Percentiles rank a stretch among this genome's conserved stretches.
phyloP scores from a whole-genome alignment of 2,113 vertebrate genomes.

The Saccopteryx bilineata region DNA sequence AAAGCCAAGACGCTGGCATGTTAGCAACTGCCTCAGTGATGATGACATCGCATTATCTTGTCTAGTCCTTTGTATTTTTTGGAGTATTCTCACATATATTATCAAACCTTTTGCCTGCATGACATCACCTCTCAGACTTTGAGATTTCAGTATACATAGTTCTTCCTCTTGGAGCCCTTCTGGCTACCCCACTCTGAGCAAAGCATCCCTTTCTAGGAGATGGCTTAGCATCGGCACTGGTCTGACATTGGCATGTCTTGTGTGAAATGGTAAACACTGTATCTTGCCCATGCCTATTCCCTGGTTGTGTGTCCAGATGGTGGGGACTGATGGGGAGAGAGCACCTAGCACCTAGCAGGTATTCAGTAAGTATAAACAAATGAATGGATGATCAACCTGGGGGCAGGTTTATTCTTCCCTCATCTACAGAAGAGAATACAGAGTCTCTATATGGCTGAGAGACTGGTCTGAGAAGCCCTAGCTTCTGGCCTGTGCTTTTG shows the following conservation, averaged over 20 bases:
- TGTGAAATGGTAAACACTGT: fast-evolving
- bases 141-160: background rate
- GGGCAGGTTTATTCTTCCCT: background rate
- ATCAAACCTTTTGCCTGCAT: background rate
- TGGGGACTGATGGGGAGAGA: background rate
- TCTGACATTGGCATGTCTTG: fast-evolving
- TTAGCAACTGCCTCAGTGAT: background rate
- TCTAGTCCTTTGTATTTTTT: background rate
- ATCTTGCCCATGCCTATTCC: background rate
- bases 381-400: too few relatives aligned
- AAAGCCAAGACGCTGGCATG: background rate
- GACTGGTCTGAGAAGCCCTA: background rate
- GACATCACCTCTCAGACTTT: background rate
- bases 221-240: background rate
- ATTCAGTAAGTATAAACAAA: background rate
- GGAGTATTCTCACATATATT: background rate
- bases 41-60: fast-evolving
- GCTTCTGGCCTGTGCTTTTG: background rate
- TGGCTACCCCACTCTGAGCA: background rate
- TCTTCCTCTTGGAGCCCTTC: background rate
- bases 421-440: background rate
- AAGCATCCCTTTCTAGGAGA: background rate
- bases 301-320: fast-evolving
- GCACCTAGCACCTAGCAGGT: background rate
- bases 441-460: background rate